Evolutionary conservation across 2,113 vertebrate genomes (phyloP), one percentile per base, ranked within the genome.

Genomic region (Irena cyanogastra): DNA sequence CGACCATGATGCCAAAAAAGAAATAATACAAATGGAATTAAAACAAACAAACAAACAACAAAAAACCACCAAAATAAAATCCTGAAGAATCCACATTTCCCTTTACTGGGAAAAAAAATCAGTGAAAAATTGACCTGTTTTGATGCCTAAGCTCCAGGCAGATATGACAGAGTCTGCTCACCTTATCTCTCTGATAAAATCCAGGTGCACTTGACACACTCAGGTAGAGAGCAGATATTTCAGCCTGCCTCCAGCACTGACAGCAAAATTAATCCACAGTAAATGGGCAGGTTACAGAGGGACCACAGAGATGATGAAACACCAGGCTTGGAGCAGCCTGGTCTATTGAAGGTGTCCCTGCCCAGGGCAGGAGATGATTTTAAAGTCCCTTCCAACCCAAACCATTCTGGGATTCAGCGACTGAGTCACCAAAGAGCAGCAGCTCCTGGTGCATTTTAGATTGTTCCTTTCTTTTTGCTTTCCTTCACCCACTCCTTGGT

Each of bases 1-100:
- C 8, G 4, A 33, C 30, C 31, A 44, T 0, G 0, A 16, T 15
- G 35, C 15, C 1, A 28, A 50, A 54, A 66, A 44, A 17, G 21
- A 68, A 65, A 53, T 31, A 23, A 14, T 13, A n/a, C 20, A 22
- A 22, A 45, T 19, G 2, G 4, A 14, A 42, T 85, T 45, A 0
- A 8, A 56, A 31, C 9, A 81, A 42, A 8, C 5, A 47, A 49
- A 11, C 14, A n/a, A 54, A 33, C 28, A 53, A 53, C 4, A 41
- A 33, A 69, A 68, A 22, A 3, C 9, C 13, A 35, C 5, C 39
- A 21, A 27, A 3, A 4, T 59, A 3, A 44, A 61, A 39, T 27
- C 10, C 8, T 66, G 44, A 71, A 68, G 53, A 68, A 76, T 22
- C 20, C 37, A 21, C 5, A 7, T 72, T 80, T 80, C 7, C 37